These are phyloP conservation scores for Drosophila nigromelanica DNA, from an alignment of 1,140 invertebrate species.

Conservation along the genomic window DNA sequence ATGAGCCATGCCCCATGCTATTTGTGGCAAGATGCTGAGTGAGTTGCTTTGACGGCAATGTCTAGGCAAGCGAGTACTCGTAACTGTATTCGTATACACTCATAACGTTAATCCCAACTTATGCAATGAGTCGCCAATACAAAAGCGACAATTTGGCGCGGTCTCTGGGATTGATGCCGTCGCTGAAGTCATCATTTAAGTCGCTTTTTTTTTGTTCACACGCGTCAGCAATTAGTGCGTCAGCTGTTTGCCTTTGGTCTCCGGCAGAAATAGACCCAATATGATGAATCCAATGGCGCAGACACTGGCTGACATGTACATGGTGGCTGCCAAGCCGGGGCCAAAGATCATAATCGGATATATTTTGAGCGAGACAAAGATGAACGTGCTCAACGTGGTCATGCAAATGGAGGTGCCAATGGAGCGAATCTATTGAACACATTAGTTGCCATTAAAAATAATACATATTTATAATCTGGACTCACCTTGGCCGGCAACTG, in stretches of 20 bases:
- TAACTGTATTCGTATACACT: constrained; percentile 11
- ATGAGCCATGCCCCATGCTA: constrained; percentile 42
- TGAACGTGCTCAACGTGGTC: constrained; percentile 65
- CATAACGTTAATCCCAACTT: constrained; percentile 33
- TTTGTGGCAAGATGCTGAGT: constrained; percentile 45
- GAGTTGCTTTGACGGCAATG: constrained; percentile 34
- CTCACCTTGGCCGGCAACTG: constrained; percentile 66
- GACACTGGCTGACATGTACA: constrained; percentile 64
- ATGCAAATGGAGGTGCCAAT: constrained; percentile 70
- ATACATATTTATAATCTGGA: not conserved
- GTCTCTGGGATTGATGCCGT: constrained; percentile 34
- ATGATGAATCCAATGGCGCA: constrained; percentile 65
- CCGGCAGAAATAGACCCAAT: constrained; percentile 66
- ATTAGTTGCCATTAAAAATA: not conserved
- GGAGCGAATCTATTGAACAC: constrained; percentile 57
- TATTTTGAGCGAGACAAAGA: constrained; percentile 69
- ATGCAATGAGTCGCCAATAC: constrained; percentile 53
- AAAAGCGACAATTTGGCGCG: constrained; percentile 55
- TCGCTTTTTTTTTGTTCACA: constrained; percentile 22
- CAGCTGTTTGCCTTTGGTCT: constrained; percentile 74
- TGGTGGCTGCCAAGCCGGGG: constrained; percentile 56
- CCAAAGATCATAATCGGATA: constrained; percentile 68
- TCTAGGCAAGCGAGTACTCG: constrained; percentile 25
- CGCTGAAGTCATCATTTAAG: constrained; percentile 37
- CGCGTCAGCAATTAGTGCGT: constrained; percentile 60